Conservation (phyloP, 2,888 invertebrate genomes). For the Drosophila ezoana region DNA sequence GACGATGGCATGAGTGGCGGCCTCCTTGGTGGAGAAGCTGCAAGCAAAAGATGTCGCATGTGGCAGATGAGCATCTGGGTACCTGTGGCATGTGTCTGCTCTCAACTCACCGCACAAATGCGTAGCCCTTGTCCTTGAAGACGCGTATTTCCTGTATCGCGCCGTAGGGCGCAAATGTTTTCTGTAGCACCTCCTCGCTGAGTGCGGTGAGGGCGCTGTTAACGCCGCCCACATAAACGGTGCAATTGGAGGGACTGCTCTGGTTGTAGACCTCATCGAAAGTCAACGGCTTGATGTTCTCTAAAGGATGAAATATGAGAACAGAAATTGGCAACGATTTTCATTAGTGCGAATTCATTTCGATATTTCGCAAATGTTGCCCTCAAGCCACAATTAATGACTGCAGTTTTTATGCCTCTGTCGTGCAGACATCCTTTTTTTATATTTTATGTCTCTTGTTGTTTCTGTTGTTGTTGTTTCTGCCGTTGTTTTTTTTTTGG, state of each 20-base stretch:
- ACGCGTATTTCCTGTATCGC: conserved; percentile 99
- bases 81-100: neutral
- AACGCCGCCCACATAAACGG: conserved; percentile 98
- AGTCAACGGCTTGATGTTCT: conserved; percentile 95
- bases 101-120: conserved; percentile 93
- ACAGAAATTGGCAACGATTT: conserved; percentile 24
- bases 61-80: conserved; percentile 1
- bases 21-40: conserved; percentile 99
- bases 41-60: neutral
- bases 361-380: conserved; percentile 24
- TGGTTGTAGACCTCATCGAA: conserved; percentile 99
- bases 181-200: conserved; percentile 98
- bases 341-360: conserved; percentile 33
- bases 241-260: conserved; percentile 99
- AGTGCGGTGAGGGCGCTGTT: conserved; percentile 90
- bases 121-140: conserved; percentile 99
- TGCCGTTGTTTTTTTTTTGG: neutral
- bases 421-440: conserved; percentile 12
- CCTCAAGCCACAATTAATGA: conserved; percentile 52
- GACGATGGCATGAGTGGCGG: conserved; percentile 98
- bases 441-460: conserved; percentile 7
- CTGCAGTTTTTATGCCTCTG: conserved; percentile 47
- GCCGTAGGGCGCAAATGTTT: conserved; percentile 97
- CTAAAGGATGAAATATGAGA: conserved; percentile 84
- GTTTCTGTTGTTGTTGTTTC: conserved; percentile 25